Evolutionary conservation across 2,113 vertebrate species (phyloP).

Genomic region (Plectropomus leopardus): DNA sequence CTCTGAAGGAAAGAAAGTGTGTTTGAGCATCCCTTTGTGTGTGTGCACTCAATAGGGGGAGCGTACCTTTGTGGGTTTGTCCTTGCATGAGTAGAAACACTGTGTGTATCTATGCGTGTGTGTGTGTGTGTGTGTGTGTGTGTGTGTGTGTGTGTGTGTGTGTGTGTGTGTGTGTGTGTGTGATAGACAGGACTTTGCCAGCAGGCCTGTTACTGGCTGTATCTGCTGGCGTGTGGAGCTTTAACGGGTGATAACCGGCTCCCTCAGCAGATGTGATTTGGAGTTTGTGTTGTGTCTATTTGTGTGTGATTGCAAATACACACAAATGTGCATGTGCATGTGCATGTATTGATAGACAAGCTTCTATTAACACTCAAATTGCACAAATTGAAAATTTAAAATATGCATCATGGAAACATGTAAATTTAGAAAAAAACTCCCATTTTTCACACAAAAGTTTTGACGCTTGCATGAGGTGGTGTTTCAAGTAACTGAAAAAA

Average conservation of each 20-base stretch:
- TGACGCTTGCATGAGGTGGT: too few species aligned
- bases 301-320: neutral
- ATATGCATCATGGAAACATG: too few species aligned
- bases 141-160: neutral
- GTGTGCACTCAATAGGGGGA: neutral
- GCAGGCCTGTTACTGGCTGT: neutral
- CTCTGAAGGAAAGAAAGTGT: neutral
- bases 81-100: neutral
- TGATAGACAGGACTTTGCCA: constrained; percentile 16
- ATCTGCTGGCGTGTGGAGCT: constrained; percentile 9
- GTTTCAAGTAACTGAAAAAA: too few species aligned
- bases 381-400: too few species aligned
- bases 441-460: too few species aligned
- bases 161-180: neutral
- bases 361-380: too few species aligned
- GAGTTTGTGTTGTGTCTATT: neutral
- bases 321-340: too few species aligned
- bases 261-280: neutral
- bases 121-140: neutral
- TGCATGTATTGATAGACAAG: too few species aligned
- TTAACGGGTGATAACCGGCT: neutral
- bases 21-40: neutral
- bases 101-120: neutral
- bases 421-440: too few species aligned
- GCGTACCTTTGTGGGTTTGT: neutral